Percentiles rank a stretch among this genome's conserved stretches.
These are phyloP conservation scores for Macrosoma leucophasiata DNA, from an alignment of 2,888 invertebrate genomes.

Conservation along the genomic window DNA sequence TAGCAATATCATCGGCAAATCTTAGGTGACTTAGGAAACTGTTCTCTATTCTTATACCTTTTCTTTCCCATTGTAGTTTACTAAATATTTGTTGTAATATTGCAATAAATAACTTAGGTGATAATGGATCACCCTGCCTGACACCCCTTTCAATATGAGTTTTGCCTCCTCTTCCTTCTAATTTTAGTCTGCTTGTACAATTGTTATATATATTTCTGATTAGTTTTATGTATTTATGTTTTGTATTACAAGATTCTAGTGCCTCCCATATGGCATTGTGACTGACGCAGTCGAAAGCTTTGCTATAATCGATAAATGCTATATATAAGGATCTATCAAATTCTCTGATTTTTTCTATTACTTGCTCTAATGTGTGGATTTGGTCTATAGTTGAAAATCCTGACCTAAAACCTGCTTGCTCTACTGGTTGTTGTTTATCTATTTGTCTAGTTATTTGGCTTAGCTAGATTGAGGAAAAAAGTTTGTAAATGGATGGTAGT, in stretches of 20 bases:
- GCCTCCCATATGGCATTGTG: conserved; percentile 2
- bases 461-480: conserved; percentile 6
- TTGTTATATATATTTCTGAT: neutral
- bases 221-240: neutral
- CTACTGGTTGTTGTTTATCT: conserved; percentile 2
- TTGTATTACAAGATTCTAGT: neutral
- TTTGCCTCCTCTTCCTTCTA: neutral
- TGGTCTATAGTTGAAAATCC: conserved; percentile 7
- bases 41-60: conserved; percentile 4
- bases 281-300: conserved; percentile 3
- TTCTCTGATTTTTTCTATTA: conserved; percentile 5
- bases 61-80: neutral
- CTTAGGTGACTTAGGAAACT: conserved; percentile 4
- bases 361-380: conserved; percentile 8
- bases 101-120: no score
- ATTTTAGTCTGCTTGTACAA: neutral
- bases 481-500: conserved; percentile 6
- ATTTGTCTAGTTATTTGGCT: neutral
- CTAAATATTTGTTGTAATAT: no score
- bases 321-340: neutral
- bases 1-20: conserved; percentile 10
- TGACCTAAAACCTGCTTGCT: conserved; percentile 8
- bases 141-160: neutral
- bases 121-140: neutral
- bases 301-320: conserved; percentile 2